A percentile compares a stretch with the other conserved stretches of the same genome.
These are phyloP conservation scores for Phataginus tetradactyla DNA, from an alignment of 2,797 vertebrate species.

Conservation along the genomic window DNA sequence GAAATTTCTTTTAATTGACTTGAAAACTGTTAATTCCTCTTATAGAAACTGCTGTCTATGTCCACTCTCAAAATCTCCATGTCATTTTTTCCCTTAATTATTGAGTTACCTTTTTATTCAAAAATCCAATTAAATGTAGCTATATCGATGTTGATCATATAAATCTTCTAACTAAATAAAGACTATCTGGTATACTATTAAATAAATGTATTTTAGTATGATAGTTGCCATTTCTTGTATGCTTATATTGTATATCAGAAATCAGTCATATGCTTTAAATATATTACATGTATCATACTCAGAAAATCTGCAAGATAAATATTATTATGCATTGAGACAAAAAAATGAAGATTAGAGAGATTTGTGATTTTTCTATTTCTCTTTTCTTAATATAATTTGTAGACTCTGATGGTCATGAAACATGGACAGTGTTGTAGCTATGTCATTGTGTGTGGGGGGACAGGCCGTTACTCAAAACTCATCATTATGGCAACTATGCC, in stretches of 20 bases:
- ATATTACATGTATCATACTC: neutral
- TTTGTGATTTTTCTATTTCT: neutral
- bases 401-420: neutral
- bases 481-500: neutral
- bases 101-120: neutral
- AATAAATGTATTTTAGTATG: neutral
- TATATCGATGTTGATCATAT: neutral
- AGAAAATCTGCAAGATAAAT: neutral
- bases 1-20: neutral
- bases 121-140: neutral
- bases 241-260: neutral
- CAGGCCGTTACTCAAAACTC: neutral
- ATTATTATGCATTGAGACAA: neutral
- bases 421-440: neutral
- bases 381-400: neutral
- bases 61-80: neutral
- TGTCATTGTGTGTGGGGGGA: neutral
- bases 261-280: neutral
- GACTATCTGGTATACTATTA: neutral
- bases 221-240: neutral
- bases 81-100: neutral
- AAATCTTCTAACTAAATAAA: neutral
- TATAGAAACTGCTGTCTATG: neutral
- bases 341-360: neutral
- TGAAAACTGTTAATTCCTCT: neutral